Evolutionary conservation across 2,888 invertebrate genomes (phyloP).

Genomic region (Muschampia plurimacula): DNA sequence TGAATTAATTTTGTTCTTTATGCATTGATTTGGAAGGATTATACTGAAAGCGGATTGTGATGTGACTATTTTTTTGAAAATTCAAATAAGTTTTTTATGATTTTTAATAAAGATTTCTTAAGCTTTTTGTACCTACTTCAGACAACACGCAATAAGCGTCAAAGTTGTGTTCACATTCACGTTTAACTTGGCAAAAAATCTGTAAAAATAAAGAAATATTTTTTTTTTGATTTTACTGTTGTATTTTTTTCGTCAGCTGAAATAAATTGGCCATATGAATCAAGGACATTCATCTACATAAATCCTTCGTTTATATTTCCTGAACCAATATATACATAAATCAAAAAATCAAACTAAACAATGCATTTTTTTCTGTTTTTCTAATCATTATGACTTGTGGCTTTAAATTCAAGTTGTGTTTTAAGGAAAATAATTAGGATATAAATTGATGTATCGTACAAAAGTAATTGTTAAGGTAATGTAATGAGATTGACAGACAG

Average conservation of each 20-base stretch:
- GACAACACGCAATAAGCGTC: no score
- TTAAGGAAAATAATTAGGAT: neutral
- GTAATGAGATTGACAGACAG: no score
- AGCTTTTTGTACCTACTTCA: no score
- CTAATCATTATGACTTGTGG: neutral
- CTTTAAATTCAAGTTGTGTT: neutral
- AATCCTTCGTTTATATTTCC: slow-evolving; percentile 27
- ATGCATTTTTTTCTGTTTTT: neutral
- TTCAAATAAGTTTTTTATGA: neutral
- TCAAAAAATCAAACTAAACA: slow-evolving; percentile 14
- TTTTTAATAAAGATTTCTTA: no score
- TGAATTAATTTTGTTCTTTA: slow-evolving; percentile 20
- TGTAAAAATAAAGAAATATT: slow-evolving; percentile 6
- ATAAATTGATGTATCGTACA: neutral
- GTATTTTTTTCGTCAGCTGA: slow-evolving; percentile 28
- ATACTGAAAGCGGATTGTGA: neutral
- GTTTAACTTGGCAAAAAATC: neutral
- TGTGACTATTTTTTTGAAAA: neutral
- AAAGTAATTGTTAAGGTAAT: neutral
- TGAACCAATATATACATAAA: neutral
- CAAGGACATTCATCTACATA: slow-evolving; percentile 31
- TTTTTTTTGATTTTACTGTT: slow-evolving; percentile 10
- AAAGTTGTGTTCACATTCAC: neutral
- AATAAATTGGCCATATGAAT: slow-evolving; percentile 30
- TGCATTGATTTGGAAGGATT: slow-evolving; percentile 1